These are phyloP conservation scores for Helostoma temminkii DNA, from an alignment of 2,797 vertebrate species.

Conservation along the genomic window DNA sequence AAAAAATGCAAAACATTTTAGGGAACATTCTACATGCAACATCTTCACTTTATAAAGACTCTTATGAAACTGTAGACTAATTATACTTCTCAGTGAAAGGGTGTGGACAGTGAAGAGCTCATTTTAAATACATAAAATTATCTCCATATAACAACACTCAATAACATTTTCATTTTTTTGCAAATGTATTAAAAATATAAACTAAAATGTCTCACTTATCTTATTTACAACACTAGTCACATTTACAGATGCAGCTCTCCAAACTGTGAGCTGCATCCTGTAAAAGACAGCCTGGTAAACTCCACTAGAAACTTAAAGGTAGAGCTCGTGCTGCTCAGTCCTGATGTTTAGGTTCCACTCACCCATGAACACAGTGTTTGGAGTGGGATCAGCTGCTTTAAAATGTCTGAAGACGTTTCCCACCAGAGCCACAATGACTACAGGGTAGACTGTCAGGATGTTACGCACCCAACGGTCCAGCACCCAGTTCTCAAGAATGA, in stretches of 20 bases:
- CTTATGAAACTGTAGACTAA: background rate
- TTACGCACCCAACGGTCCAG: conserved; percentile 86
- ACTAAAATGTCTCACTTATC: no score
- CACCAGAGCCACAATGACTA: conserved; percentile 83
- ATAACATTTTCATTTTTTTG: no score
- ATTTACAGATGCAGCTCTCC: no score
- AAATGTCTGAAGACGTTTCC: conserved; percentile 77
- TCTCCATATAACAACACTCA: no score
- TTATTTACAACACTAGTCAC: no score
- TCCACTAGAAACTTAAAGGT: no score
- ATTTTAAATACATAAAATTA: no score
- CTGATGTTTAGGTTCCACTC: conserved; percentile 33
- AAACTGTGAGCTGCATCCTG: no score
- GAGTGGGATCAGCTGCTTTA: conserved; percentile 55
- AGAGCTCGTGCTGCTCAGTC: background rate
- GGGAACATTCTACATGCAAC: background rate
- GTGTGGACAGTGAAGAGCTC: no score
- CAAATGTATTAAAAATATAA: no score
- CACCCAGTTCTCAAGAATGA: conserved; percentile 86
- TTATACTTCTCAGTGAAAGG: background rate
- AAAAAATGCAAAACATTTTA: background rate
- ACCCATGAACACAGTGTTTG: conserved; percentile 84
- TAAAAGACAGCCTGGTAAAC: background rate
- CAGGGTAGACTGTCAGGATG: conserved; percentile 85
- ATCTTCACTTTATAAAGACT: no score